These are phyloP conservation scores for Xylocampa areola DNA, from an alignment of 2,888 invertebrate genomes.

Conservation along the genomic window DNA sequence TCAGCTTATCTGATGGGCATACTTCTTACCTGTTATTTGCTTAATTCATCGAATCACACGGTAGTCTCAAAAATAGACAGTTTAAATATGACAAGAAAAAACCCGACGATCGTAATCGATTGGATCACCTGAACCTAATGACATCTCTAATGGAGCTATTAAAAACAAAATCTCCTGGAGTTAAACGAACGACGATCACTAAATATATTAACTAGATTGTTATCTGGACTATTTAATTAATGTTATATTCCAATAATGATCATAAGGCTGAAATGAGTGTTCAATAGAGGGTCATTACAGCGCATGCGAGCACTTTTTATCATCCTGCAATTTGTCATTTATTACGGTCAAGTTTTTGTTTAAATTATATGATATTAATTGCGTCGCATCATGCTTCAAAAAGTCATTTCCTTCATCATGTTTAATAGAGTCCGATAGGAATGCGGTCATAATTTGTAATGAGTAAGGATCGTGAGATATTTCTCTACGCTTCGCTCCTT, in stretches of 20 bases:
- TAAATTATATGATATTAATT: constrained; percentile 82
- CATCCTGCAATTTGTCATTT: constrained; percentile 78
- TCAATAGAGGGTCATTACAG: constrained; percentile 42
- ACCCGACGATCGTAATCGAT: constrained; percentile 31
- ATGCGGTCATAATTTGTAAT: constrained; percentile 89
- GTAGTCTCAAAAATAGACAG: constrained; percentile 12
- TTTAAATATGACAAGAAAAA: constrained; percentile 21
- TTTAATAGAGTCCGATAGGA: constrained; percentile 81
- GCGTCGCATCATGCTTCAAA: constrained; percentile 64
- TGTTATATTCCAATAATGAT: constrained; percentile 39
- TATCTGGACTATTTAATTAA: constrained; percentile 56
- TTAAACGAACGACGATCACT: constrained; percentile 26
- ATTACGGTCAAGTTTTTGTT: constrained; percentile 77
- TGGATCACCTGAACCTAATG: constrained; percentile 43
- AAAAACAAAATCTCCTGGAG: constrained; percentile 26
- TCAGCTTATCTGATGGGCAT: constrained; percentile 24
- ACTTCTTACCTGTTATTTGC: constrained; percentile 33
- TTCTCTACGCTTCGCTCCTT: constrained; percentile 85
- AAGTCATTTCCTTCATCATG: constrained; percentile 73
- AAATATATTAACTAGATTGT: constrained; percentile 40
- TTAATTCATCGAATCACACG: constrained; percentile 36
- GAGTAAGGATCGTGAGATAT: constrained; percentile 86
- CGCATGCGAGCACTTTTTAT: constrained; percentile 67
- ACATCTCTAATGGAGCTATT: constrained; percentile 42
- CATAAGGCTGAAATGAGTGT: constrained; percentile 30